Conservation (phyloP, 2,888 invertebrate genomes). For the Philereme vetulata region DNA sequence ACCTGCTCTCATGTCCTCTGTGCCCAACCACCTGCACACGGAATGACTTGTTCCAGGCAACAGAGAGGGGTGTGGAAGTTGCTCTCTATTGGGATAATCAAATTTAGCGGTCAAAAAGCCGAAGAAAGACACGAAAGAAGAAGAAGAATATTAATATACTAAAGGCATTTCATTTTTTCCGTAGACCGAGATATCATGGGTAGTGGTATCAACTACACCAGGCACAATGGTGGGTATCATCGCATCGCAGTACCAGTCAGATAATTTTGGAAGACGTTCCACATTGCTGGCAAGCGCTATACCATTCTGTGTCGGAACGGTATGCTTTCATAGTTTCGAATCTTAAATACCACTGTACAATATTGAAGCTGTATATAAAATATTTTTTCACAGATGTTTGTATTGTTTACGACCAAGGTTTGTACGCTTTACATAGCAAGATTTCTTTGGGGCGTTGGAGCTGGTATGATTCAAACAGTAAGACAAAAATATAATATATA, state of each 20-base stretch:
- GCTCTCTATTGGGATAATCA: too few relatives aligned
- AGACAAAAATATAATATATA: conserved; percentile 2
- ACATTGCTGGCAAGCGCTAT: conserved; percentile 58
- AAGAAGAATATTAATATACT: too few relatives aligned
- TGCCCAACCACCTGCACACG: too few relatives aligned
- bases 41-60: too few relatives aligned
- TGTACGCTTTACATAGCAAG: conserved; percentile 72
- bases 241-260: conserved; percentile 51
- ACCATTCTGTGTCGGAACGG: conserved; percentile 59
- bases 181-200: conserved; percentile 63
- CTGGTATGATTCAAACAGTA: conserved; percentile 70
- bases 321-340: conserved; percentile 33
- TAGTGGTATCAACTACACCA: conserved; percentile 53
- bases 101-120: too few relatives aligned
- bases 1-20: too few relatives aligned
- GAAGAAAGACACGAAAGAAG: too few relatives aligned
- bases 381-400: conserved; percentile 58
- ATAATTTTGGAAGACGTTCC: conserved; percentile 56
- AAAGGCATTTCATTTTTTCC: conserved; percentile 21
- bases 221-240: conserved; percentile 61
- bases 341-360: not conserved
- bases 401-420: conserved; percentile 61
- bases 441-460: conserved; percentile 75
- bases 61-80: too few relatives aligned
- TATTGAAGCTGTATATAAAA: not conserved